Conservation (phyloP, 2,113 vertebrate species). For the Pavo muticus region DNA sequence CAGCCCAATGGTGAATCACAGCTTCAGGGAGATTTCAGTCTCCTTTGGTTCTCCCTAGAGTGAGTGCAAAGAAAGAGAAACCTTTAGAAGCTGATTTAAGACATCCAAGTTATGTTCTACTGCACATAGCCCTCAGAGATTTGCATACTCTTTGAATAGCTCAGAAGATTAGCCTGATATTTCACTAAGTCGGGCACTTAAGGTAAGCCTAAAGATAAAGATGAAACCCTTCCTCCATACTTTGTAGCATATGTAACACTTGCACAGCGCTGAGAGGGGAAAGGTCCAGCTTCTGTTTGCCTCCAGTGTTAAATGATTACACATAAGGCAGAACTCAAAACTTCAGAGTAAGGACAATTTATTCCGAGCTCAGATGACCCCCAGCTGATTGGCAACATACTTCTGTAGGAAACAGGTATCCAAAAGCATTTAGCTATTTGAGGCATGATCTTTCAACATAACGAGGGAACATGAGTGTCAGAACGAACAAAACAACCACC, state of each 20-base stretch:
- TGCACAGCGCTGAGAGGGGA: background rate
- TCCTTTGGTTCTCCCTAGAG: background rate
- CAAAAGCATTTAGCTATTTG: background rate
- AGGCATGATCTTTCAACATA: background rate
- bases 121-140: background rate
- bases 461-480: background rate
- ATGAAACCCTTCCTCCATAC: background rate
- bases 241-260: background rate
- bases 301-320: background rate
- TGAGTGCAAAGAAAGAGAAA: background rate
- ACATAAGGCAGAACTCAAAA: background rate
- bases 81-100: background rate
- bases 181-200: background rate
- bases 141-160: background rate
- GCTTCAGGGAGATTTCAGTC: background rate
- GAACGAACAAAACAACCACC: background rate
- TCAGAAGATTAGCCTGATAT: background rate
- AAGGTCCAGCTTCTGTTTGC: background rate
- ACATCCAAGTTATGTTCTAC: background rate
- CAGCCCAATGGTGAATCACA: accelerated
- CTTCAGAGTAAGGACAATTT: background rate
- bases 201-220: background rate
- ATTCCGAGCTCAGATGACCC: background rate
- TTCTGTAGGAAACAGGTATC: background rate
- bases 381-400: background rate